Evolutionary conservation across 2,113 vertebrate species (phyloP).

Genomic region (Poecilia latipinna): DNA sequence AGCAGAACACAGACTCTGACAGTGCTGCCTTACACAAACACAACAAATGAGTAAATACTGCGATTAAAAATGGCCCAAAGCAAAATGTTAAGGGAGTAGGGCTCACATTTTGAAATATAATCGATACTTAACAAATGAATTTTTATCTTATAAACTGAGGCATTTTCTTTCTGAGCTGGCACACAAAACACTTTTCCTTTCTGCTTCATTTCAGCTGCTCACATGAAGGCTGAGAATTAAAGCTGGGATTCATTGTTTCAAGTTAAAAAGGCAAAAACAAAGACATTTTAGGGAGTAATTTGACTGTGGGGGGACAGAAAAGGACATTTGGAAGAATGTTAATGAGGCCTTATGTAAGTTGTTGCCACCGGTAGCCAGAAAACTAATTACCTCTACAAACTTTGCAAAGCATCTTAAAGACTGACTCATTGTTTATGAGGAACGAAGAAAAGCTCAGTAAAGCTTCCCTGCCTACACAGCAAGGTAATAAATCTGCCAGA

Average conservation of each 20-base stretch:
- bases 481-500: not conserved
- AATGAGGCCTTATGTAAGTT: not conserved
- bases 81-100: no score
- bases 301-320: not conserved
- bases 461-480: no score
- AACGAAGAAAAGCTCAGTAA: not conserved
- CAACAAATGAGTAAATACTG: no score
- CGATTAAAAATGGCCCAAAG: no score
- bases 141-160: not conserved
- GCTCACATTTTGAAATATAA: no score
- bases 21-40: no score
- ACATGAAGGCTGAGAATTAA: not conserved
- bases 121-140: no score
- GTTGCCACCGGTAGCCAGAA: not conserved
- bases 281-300: not conserved
- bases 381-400: not conserved
- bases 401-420: not conserved
- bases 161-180: not conserved
- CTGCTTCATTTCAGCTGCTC: not conserved
- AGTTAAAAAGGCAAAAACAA: not conserved
- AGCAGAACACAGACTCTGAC: no score
- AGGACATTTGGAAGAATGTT: not conserved
- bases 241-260: not conserved
- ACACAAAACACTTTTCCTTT: not conserved
- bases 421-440: not conserved